Base-by-base conservation (phyloP, 2,888 invertebrate species). In the Empis livida region DNA sequence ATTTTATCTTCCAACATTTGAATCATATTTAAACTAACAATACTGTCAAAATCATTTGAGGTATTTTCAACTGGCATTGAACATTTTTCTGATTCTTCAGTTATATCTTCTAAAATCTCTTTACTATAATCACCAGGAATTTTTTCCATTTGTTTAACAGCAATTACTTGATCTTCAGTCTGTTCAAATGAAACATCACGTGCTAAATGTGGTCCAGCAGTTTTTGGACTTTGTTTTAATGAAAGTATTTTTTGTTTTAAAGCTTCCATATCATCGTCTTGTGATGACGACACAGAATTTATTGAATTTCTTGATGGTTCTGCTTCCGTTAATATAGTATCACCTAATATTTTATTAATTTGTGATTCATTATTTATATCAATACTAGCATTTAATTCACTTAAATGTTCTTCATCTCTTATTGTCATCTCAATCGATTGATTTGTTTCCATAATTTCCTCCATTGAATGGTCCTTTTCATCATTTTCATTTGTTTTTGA, bases 101-200 rank as follows among this genome's bases (percentile, higher is more conserved):
- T 67, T 9, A 69, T 69, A 50, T 70, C 69, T 46, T 70, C 69
- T 4, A 69, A 59, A 11, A 61, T 57, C 52, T 69, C 69, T 51
- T 67, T 68, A 43, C 57, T 58, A 31, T 62, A 64, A 31, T 68
- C 68, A 2, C 55, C 54, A 1, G 65, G 56, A 1, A 68, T 57
- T 15, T 62, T 61, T 53, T 70, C 70, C 70, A 69, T 68, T 51
- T 59, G 63, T 42, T 66, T 68, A 0, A 60, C 49, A 38, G 42
- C 50, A 40, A 45, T 44, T 30, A 14, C 40, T 41, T 49, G 49
- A 43, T 47, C 54, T 42, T 53, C 54, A 16, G 48, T 48, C 44
- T 50, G 52, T 17, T 56, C 55, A 42, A 57, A 57, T 27, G 59
- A 56, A 2, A 49, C 44, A 49, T 48, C 30, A 45, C 20, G 37